Evolutionary conservation across 2,113 vertebrate species (phyloP).

Genomic region (Chloebia gouldiae): DNA sequence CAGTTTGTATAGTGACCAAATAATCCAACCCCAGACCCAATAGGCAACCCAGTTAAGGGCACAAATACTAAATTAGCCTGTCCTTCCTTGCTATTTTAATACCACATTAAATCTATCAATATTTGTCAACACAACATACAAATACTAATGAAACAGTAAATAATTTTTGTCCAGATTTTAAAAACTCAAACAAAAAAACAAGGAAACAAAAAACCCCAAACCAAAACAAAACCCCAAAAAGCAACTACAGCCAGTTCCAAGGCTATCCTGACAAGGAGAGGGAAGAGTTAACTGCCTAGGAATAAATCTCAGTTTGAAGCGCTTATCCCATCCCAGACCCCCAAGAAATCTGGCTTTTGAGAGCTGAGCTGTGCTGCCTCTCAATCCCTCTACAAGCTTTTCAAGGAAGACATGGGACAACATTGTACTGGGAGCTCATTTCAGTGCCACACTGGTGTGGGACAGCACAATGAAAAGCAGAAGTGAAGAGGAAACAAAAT

Average conservation of each 20-base stretch:
- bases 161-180: background rate
- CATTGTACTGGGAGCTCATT: background rate
- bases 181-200: background rate
- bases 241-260: background rate
- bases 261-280: background rate
- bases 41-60: background rate
- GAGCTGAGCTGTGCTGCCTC: background rate
- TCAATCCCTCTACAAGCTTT: background rate
- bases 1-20: background rate
- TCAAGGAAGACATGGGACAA: background rate
- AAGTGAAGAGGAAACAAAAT: background rate
- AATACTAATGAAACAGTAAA: background rate
- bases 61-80: background rate
- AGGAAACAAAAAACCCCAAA: background rate
- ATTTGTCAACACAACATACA: background rate
- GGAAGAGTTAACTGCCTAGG: background rate
- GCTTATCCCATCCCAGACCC: background rate
- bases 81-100: background rate
- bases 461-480: background rate
- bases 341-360: background rate
- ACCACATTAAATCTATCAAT: background rate
- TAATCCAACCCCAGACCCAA: background rate
- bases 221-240: background rate
- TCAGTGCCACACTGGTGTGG: background rate
- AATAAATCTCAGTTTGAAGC: background rate